A percentile compares a stretch with the other conserved stretches of the same genome.
Evolutionary conservation across 2,888 invertebrate genomes (phyloP).

Genomic region (Schizotus pectinicornis): DNA sequence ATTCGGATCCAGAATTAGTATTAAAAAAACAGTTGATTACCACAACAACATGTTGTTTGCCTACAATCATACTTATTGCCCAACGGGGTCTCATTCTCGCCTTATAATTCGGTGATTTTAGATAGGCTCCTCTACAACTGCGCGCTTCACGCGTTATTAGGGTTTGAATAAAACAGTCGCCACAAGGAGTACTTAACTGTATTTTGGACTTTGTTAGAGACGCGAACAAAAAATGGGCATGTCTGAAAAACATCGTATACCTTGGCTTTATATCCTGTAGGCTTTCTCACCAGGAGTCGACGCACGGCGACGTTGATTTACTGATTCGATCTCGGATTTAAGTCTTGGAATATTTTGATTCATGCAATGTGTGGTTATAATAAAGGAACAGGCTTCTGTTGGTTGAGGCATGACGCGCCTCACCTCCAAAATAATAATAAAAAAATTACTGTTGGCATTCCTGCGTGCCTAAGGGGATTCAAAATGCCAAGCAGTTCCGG

Average conservation of each 20-base stretch:
- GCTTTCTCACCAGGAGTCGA: constrained; percentile 55
- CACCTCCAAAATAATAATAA: constrained; percentile 2
- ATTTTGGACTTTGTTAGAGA: constrained; percentile 14
- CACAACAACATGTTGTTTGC: not conserved
- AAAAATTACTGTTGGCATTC: constrained; percentile 9
- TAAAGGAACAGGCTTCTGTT: constrained; percentile 54
- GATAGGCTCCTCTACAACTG: too few relatives aligned
- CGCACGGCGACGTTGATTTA: constrained; percentile 57
- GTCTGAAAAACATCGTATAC: constrained; percentile 33
- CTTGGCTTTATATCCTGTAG: constrained; percentile 44
- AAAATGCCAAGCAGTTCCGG: not conserved
- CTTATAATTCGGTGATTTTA: too few relatives aligned
- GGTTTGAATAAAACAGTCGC: too few relatives aligned
- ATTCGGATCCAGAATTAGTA: too few relatives aligned
- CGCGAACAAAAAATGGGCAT: constrained; percentile 11
- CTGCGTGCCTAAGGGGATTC: not conserved
- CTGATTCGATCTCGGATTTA: constrained; percentile 56
- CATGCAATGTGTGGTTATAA: constrained; percentile 51
- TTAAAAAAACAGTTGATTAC: not conserved
- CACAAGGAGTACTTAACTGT: too few relatives aligned
- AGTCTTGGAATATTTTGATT: constrained; percentile 54
- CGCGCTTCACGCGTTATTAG: too few relatives aligned
- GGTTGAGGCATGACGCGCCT: constrained; percentile 21
- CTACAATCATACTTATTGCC: too few relatives aligned
- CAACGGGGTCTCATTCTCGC: too few relatives aligned